These are phyloP conservation scores for Coelinius sp. DNA, from an alignment of 2,888 invertebrate species.

Conservation along the genomic window DNA sequence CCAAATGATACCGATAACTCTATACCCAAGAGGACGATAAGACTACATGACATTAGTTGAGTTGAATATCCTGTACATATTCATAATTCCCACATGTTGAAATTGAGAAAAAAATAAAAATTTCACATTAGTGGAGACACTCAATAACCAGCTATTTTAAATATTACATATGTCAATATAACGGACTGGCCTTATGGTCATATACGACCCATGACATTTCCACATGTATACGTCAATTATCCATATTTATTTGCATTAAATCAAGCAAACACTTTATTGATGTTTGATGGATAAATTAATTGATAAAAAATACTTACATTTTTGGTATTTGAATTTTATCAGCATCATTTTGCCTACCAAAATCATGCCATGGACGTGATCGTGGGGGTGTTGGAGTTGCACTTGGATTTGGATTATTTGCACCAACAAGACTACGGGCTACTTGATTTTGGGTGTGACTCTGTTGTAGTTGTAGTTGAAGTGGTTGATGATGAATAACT, in stretches of 20 bases:
- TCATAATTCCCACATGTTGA: neutral
- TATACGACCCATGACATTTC: slow-evolving; percentile 27
- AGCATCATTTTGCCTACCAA: slow-evolving; percentile 92
- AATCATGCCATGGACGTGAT: slow-evolving; percentile 94
- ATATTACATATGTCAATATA: slow-evolving; percentile 1
- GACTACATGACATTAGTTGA: slow-evolving; percentile 5
- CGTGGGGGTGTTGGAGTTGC: slow-evolving; percentile 73
- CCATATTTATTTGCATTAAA: neutral
- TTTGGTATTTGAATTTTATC: slow-evolving; percentile 98
- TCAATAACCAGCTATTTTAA: slow-evolving; percentile 9
- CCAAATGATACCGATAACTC: slow-evolving; percentile 32
- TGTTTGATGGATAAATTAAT: neutral
- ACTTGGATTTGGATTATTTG: slow-evolving; percentile 62
- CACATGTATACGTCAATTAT: slow-evolving; percentile 10
- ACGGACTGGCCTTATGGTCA: slow-evolving; percentile 1
- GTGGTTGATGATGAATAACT: slow-evolving; percentile 72
- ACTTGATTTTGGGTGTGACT: slow-evolving; percentile 76
- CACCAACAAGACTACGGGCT: slow-evolving; percentile 71
- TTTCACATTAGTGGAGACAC: neutral
- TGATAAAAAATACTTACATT: too few species aligned
- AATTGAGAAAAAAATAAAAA: too few species aligned
- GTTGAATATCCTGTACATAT: slow-evolving; percentile 4
- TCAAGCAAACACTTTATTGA: neutral
- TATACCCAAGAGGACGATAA: neutral
- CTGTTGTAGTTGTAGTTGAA: slow-evolving; percentile 71